Percentiles rank a stretch among this genome's conserved stretches.
Conservation (phyloP, 2,797 vertebrate species). For the Rallus crepitans region DNA sequence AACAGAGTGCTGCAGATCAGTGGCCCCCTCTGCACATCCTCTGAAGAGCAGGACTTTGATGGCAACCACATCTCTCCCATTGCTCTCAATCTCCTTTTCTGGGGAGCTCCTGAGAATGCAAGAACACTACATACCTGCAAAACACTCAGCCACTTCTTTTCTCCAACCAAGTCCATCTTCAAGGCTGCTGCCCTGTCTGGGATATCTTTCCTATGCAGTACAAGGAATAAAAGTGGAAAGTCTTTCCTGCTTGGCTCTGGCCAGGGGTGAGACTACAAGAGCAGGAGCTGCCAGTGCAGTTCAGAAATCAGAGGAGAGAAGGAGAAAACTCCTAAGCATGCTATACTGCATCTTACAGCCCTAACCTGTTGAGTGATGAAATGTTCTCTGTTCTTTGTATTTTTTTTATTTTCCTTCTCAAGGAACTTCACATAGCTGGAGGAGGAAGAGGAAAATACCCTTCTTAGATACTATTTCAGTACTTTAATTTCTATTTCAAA, state of each 20-base stretch:
- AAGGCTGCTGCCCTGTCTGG: not conserved
- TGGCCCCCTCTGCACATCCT: not conserved
- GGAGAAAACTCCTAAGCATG: not conserved
- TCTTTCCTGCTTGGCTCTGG: rapidly evolving
- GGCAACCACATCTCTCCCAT: not conserved
- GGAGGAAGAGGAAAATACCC: conserved; percentile 13
- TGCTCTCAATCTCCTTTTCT: not conserved
- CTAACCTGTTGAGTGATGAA: not conserved
- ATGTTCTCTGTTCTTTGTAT: not conserved
- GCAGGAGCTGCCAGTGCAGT: not conserved
- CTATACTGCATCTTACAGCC: not conserved
- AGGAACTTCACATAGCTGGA: not conserved
- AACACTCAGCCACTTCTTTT: not conserved
- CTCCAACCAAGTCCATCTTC: not conserved
- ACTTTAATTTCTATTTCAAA: conserved; percentile 49
- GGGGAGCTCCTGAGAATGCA: not conserved
- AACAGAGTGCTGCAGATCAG: not conserved
- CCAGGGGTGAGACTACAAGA: not conserved
- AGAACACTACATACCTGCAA: not conserved
- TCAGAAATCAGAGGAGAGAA: not conserved
- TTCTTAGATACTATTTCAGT: conserved; percentile 22
- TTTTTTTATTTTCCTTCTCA: conserved; percentile 32
- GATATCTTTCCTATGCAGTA: not conserved
- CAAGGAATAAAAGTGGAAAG: not conserved
- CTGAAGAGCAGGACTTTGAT: not conserved